Percentiles rank a stretch among this genome's conserved stretches.
These are phyloP conservation scores for Cantharis flavilabris DNA, from an alignment of 2,888 invertebrate species.

Conservation along the genomic window DNA sequence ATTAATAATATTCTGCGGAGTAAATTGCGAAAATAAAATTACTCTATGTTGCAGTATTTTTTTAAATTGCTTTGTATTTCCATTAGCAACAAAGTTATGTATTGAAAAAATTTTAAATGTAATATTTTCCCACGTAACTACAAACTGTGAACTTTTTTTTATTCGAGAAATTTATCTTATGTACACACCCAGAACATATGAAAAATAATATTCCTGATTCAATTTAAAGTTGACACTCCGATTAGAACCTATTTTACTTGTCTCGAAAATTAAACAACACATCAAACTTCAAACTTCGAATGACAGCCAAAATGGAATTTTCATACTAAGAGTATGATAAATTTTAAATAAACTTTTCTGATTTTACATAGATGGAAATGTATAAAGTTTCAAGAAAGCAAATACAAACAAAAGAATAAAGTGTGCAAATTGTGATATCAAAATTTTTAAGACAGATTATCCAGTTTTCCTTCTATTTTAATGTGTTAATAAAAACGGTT, in stretches of 20 bases:
- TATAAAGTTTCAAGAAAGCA: background rate
- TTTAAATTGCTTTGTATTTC: background rate
- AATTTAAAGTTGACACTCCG: no score
- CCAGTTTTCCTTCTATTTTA: background rate
- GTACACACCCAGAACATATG: no score
- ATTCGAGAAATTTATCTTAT: no score
- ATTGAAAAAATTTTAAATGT: background rate
- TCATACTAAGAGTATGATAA: background rate
- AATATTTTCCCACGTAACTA: background rate
- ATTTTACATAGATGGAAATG: background rate
- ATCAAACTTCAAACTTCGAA: background rate
- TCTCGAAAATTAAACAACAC: background rate
- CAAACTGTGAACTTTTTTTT: no score
- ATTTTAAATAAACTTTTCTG: background rate
- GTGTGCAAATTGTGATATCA: background rate
- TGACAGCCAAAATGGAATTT: background rate
- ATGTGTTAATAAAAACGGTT: background rate
- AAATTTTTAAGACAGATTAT: background rate
- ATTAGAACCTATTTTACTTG: background rate
- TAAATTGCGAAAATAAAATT: background rate
- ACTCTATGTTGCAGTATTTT: background rate
- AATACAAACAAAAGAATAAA: background rate
- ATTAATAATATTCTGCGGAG: background rate
- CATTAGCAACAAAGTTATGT: background rate
- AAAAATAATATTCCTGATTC: no score